Evolutionary conservation across 2,113 vertebrate species (phyloP), one percentile per base, ranked within the genome.

Genomic region (Candoia aspera): DNA sequence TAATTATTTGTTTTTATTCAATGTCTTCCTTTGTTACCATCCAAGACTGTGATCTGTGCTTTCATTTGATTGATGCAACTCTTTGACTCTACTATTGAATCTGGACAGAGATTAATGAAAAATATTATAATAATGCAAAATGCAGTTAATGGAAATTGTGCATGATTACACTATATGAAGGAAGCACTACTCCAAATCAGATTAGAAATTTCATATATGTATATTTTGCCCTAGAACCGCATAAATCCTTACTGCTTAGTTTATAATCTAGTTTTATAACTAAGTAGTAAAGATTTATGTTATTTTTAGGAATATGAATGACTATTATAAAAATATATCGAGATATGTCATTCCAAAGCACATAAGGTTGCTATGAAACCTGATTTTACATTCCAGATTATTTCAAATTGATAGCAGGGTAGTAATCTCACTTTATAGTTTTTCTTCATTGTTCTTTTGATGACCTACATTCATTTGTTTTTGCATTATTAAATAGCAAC

Each of bases 401-500:
- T 93, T 93, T 94, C 91, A 92, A 93, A 91, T 91, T 94, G 94
- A 96, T 85, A 92, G 94, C 95, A 91, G 83, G 94, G 95, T 33
- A 62, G 92, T 92, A 87, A 94, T 92, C 87, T 33, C 90, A 92
- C 91, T 96, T 94, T 92, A 95, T 55, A 92, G 83, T 92, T 93
- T 95, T 94, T 94, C 94, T 94, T 93, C 54, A 84, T 89, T 94
- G 92, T 90, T 29, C 93, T 96, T 93, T 83, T 0, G 0, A 90
- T 92, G 87, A 91, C 95, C 58, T 88, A 89, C 92, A 92, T 19
- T 90, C 64, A 46, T 79, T 93, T 91, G 84, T 94, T 94, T 91
- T 87, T 96, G 94, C 93, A 96, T 97, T 95, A 95, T 97, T 95
- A 96, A 97, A 95, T 2, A 93, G 92, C 62, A 93, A 94, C 92